Evolutionary conservation across 2,797 vertebrate genomes (phyloP).

Genomic region (Gallinago solitaria): DNA sequence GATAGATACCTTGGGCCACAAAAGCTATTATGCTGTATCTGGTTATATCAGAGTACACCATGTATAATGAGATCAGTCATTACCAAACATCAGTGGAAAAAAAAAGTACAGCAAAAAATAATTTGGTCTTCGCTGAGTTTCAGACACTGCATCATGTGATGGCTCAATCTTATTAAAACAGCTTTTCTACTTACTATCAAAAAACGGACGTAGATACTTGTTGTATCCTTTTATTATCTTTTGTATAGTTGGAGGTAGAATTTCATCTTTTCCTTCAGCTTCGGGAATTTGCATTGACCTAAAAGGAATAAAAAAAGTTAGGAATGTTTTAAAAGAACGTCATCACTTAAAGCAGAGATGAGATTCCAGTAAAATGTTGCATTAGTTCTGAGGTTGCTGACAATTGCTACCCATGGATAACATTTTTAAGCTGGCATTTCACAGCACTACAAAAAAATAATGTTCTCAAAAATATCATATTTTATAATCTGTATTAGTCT

Average conservation of each 20-base stretch:
- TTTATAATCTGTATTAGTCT: neutral
- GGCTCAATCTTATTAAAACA: neutral
- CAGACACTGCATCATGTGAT: neutral
- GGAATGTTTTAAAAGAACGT: neutral
- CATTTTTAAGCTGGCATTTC: neutral
- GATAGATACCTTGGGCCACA: neutral
- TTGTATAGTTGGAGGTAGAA: slow-evolving; percentile 91
- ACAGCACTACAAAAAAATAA: neutral
- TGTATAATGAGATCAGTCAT: neutral
- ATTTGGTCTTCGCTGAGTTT: neutral
- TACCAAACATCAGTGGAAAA: neutral
- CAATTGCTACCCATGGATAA: neutral
- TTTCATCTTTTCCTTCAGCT: slow-evolving; percentile 82
- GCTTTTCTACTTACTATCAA: slow-evolving; percentile 84
- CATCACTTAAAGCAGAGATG: neutral
- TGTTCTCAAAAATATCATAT: neutral
- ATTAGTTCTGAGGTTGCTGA: neutral
- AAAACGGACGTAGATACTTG: slow-evolving; percentile 93
- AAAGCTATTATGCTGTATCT: neutral
- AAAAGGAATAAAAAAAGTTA: neutral
- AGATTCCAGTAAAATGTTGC: neutral
- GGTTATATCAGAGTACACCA: neutral
- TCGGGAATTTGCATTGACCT: slow-evolving; percentile 13
- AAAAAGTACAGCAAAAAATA: neutral
- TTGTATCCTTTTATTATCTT: slow-evolving; percentile 94